Evolutionary conservation across 2,113 vertebrate genomes (phyloP), one percentile per base, ranked within the genome.

Genomic region (Onychostruthus taczanowskii): DNA sequence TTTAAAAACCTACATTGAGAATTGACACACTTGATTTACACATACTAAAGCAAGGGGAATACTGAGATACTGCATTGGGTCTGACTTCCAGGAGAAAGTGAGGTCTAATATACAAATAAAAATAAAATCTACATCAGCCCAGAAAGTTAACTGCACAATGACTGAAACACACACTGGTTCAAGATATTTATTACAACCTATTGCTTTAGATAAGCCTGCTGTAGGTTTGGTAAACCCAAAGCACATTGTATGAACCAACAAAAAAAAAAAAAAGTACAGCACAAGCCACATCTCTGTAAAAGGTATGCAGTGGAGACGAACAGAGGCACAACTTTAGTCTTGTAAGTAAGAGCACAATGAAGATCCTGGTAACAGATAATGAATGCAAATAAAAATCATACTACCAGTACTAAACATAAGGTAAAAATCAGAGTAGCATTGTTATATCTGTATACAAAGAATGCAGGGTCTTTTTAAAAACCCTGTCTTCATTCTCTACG

Each of bases 151-250:
- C 52, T 53, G 81, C 70, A 73, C 76, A 96, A 89, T 61, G 61
- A 97, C 9, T 46, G 52, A 89, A 93, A 93, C 84, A 91, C 74
- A 96, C 52, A 75, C 43, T 33, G 44, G 61, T 96, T 95, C 88
- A 91, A 33, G 8, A 82, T 79, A 67, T 96, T 97, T 95, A 96
- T 94, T 96, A 94, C 89, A 84, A 88, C 62, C 93, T 96, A 95
- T 91, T 97, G 96, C 96, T 97, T 97, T 90, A 91, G 79, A 92
- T 64, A 93, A 91, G 87, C 63, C 83, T 89, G 83, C 75, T 87
- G 64, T 69, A 95, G 24, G 67, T 62, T 95, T 73, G 50, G 49
- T 56, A 77, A 95, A 92, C 62, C 58, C 52, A 89, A 90, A 91
- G 64, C 78, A 94, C 39, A 33, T 47, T 41, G 17, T 63, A 43